Evolutionary conservation across 2,888 invertebrate species (phyloP).

Genomic region (Leptarthrus brevirostris): DNA sequence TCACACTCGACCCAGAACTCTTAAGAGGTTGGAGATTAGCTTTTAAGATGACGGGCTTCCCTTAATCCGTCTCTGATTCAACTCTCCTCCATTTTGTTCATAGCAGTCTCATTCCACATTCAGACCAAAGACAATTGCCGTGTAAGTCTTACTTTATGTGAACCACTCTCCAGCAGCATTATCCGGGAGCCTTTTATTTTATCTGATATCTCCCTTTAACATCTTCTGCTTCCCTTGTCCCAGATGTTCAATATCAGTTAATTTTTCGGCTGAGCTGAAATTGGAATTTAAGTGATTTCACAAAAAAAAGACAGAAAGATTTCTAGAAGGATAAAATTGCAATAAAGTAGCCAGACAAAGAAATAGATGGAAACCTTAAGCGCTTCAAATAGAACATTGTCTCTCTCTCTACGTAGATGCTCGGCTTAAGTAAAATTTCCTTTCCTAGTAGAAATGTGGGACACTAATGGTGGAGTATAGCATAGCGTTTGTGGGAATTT

Average conservation of each 20-base stretch:
- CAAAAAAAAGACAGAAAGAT: slow-evolving; percentile 13
- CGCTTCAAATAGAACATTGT: too few relatives aligned
- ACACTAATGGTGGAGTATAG: background rate
- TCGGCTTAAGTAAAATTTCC: slow-evolving; percentile 24
- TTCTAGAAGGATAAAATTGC: slow-evolving; percentile 13
- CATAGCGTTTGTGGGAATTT: too few relatives aligned
- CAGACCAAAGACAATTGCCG: slow-evolving; percentile 11
- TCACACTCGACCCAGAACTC: slow-evolving; percentile 28
- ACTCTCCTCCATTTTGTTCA: slow-evolving; percentile 5
- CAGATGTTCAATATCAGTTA: slow-evolving; percentile 35
- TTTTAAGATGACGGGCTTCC: slow-evolving; percentile 4
- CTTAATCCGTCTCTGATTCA: slow-evolving; percentile 35
- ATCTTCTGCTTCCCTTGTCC: background rate
- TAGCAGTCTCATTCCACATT: too few relatives aligned
- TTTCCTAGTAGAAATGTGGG: background rate
- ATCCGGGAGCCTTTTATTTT: background rate
- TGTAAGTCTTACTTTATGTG: slow-evolving; percentile 33
- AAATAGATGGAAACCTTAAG: slow-evolving; percentile 6
- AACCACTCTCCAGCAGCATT: too few relatives aligned
- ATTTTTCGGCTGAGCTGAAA: slow-evolving; percentile 35
- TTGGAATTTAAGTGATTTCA: slow-evolving; percentile 34
- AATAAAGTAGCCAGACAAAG: slow-evolving; percentile 21
- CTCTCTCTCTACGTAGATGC: background rate
- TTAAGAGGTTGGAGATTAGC: slow-evolving; percentile 31
- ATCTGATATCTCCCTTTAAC: background rate